phyloP scores from a whole-genome alignment of 2,113 vertebrate genomes.

The Brevimyrus niger region DNA sequence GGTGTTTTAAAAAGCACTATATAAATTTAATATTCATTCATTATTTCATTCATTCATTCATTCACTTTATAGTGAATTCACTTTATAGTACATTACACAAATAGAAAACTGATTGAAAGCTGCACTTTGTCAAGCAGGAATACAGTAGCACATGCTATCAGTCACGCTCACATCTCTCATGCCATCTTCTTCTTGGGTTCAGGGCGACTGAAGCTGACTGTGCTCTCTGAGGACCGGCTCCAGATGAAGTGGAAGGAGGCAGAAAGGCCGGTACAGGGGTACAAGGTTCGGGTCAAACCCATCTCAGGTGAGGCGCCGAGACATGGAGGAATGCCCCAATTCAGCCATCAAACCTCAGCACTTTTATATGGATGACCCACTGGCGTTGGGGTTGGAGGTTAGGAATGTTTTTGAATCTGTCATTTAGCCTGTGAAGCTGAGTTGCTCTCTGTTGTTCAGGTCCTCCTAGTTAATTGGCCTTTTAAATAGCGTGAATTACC shows the following conservation, averaged over 20 bases:
- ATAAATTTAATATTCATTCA: neutral
- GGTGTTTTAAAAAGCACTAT: neutral
- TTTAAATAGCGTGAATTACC: neutral
- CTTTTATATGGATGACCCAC: neutral
- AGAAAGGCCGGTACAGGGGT: conserved; percentile 70
- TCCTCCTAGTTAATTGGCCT: neutral
- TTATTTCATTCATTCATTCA: neutral
- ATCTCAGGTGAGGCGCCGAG: conserved; percentile 70
- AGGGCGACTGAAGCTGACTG: conserved; percentile 70
- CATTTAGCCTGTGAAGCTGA: neutral
- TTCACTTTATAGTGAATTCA: neutral
- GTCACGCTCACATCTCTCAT: neutral
- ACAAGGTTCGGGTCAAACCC: conserved; percentile 81
- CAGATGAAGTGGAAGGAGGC: conserved; percentile 90
- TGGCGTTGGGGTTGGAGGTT: neutral
- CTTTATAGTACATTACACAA: neutral
- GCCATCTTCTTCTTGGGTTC: conserved; percentile 12
- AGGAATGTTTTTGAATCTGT: neutral
- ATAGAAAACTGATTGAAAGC: neutral
- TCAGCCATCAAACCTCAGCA: neutral
- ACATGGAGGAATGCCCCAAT: neutral
- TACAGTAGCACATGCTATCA: neutral
- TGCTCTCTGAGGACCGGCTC: conserved; percentile 80
- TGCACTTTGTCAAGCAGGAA: neutral
- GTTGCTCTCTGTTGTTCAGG: neutral